Evolutionary conservation across 2,113 vertebrate genomes (phyloP).

Genomic region (Morone chrysops): DNA sequence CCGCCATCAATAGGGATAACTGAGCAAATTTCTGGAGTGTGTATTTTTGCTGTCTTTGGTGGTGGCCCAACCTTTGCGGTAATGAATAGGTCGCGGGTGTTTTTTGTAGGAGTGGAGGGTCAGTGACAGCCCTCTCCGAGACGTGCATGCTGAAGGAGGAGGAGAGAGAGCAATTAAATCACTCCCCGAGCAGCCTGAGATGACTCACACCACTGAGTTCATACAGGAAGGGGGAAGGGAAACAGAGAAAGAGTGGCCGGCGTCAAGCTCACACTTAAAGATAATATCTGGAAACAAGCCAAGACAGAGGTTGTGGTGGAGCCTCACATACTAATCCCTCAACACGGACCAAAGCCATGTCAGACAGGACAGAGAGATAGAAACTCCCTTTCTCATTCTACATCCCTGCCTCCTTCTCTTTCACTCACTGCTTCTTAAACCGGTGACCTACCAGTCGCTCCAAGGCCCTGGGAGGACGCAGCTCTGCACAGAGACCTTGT

Average conservation of each 20-base stretch:
- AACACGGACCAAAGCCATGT: conserved; percentile 60
- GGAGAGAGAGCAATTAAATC: conserved; percentile 77
- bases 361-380: conserved; percentile 53
- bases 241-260: conserved; percentile 27
- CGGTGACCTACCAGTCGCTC: conserved; percentile 45
- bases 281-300: conserved; percentile 75
- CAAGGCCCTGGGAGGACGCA: conserved; percentile 37
- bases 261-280: conserved; percentile 68
- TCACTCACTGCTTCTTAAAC: conserved; percentile 46
- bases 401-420: conserved; percentile 21
- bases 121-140: conserved; percentile 58
- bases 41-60: conserved; percentile 50
- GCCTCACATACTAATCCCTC: conserved; percentile 68
- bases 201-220: conserved; percentile 76
- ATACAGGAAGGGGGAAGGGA: conserved; percentile 55
- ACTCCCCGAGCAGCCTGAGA: conserved; percentile 69
- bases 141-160: conserved; percentile 57
- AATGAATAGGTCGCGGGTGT: conserved; percentile 55
- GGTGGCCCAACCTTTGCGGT: conserved; percentile 44
- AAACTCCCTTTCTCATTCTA: conserved; percentile 44
- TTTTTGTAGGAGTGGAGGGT: conserved; percentile 51
- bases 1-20: conserved; percentile 33
- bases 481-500: conserved; percentile 38
- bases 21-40: conserved; percentile 44
- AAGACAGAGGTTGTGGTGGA: conserved; percentile 57